These are phyloP conservation scores for Tyria jacobaeae DNA, from an alignment of 2,888 invertebrate species.

Conservation along the genomic window DNA sequence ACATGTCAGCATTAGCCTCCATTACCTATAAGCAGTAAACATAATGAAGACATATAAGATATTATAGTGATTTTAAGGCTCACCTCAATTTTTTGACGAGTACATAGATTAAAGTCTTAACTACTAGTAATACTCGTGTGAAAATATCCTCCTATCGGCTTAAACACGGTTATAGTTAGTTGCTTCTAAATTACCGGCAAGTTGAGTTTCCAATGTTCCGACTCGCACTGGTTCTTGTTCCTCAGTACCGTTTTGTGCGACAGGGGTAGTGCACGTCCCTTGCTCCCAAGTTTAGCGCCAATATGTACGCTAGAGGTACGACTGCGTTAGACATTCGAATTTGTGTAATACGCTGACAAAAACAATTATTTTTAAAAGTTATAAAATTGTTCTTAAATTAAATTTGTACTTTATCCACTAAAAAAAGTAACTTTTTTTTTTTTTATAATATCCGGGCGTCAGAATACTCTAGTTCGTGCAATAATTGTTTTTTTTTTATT, in stretches of 20 bases:
- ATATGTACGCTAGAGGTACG: conserved; percentile 77
- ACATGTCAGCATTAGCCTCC: too few relatives aligned
- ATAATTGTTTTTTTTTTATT: not conserved
- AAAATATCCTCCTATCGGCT: not conserved
- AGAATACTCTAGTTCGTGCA: not conserved
- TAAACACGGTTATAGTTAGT: not conserved
- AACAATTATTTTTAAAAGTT: not conserved
- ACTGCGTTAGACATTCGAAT: conserved; percentile 21
- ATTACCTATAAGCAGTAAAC: not conserved
- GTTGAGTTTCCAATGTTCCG: not conserved
- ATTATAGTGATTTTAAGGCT: not conserved
- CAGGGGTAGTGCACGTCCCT: conserved; percentile 65
- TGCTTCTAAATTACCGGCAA: conserved; percentile 4
- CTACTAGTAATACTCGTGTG: not conserved
- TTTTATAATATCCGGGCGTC: not conserved
- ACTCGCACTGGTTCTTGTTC: conserved; percentile 1
- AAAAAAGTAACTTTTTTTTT: too few relatives aligned
- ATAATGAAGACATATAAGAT: not conserved
- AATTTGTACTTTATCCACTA: too few relatives aligned
- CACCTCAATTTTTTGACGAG: not conserved
- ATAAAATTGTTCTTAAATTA: not conserved
- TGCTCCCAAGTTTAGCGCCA: conserved; percentile 66
- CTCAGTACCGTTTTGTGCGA: conserved; percentile 60
- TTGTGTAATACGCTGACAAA: conserved; percentile 40
- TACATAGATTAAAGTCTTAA: not conserved